Conservation (phyloP, 2,888 invertebrate species). For the Athripsodes cinereus region DNA sequence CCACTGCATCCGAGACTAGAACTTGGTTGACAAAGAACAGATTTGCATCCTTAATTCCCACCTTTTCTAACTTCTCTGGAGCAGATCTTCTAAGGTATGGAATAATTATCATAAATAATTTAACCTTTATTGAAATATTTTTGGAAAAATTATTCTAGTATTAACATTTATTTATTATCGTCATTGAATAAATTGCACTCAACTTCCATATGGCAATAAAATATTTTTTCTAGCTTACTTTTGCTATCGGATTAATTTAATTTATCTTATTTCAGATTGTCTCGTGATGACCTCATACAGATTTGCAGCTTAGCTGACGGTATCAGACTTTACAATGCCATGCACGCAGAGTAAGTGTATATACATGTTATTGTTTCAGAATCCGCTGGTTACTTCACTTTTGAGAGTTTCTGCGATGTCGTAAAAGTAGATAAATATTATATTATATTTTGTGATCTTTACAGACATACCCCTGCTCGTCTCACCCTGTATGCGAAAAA, state of each 20-base stretch:
- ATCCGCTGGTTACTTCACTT: too few relatives aligned
- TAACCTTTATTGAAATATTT: too few relatives aligned
- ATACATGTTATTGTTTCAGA: not conserved
- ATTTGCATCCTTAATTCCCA: conserved; percentile 67
- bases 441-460: not conserved
- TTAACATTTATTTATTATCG: conserved; percentile 11
- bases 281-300: conserved; percentile 87
- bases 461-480: conserved; percentile 59
- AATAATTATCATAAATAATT: too few relatives aligned
- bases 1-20: conserved; percentile 64
- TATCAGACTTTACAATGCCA: conserved; percentile 83
- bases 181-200: too few relatives aligned
- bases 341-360: conserved; percentile 71
- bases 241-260: too few relatives aligned
- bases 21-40: conserved; percentile 76
- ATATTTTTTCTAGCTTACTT: too few relatives aligned
- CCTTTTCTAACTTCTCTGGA: conserved; percentile 82
- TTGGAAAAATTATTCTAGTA: too few relatives aligned
- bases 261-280: conserved; percentile 56
- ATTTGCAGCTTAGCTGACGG: conserved; percentile 93
- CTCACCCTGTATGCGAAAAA: conserved; percentile 78
- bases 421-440: too few relatives aligned
- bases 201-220: too few relatives aligned
- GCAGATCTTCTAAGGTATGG: conserved; percentile 73
- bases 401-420: too few relatives aligned